Evolutionary conservation across 2,113 vertebrate species (phyloP), one percentile per base, ranked within the genome.

Genomic region (Papio anubis): DNA sequence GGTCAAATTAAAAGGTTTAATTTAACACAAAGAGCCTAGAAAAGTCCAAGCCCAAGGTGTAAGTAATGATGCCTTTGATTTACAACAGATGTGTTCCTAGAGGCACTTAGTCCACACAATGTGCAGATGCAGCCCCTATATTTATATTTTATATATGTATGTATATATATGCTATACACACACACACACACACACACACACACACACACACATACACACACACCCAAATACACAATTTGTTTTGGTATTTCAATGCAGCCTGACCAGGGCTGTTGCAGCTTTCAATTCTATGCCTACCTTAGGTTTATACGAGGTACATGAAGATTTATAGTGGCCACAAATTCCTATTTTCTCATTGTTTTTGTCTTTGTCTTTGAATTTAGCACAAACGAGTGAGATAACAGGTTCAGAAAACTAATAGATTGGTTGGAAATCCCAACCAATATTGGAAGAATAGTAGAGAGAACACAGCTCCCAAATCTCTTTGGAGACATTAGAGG

Each of bases 341-440:
- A 96, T 75, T 86, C 59, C 85, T 96, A 61, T 73, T 66, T 94
- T 94, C 64, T 91, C 88, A 35, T 70, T 88, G 43, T 87, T 73
- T 83, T 43, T 95, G 43, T 87, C 82, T 83, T 43, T 95, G 45
- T 82, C n/a, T 97, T 82, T 97, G 92, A 93, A 68, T 88, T 96
- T 55, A 94, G 76, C 73, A 81, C 32, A 94, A 90, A 6, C 85
- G 27, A 94, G 11, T 57, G 52, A 61, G 23, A 82, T 8, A 95
- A 86, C 0, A 50, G 43, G 20, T 30, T 83, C 14, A 55, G 91
- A 97, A 96, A 94, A 93, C 50, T 89, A 86, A 94, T 7, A 87
- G 12, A 23, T 1, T 45, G 50, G 40, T 55, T 52, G 68, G 35
- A 91, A 84, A 94, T 79, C 90, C 78, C n/a, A 97, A 61, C 23